Base-by-base conservation (phyloP, 2,888 invertebrate species). In the Aspidiotus destructor region DNA sequence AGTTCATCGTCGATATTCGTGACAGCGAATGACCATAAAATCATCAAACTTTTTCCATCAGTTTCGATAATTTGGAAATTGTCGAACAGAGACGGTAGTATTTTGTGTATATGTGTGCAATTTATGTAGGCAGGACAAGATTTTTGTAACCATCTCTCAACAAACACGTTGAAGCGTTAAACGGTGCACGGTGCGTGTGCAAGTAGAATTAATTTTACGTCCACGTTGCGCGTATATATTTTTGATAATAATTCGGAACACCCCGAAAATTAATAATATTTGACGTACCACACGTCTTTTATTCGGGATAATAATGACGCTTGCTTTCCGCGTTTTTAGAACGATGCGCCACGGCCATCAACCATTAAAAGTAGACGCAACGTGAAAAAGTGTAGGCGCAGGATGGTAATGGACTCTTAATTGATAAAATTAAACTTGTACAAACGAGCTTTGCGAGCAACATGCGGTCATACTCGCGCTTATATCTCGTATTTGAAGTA, bases 371-470 rank as follows among this genome's bases (percentile, higher is more conserved):
- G n/a, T 48, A 48, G 48, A 48, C n/a, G 48, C 48, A n/a, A 48
- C n/a, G 48, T 48, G 6, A 6, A 6, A 48, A 48, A 48, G 48
- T 48, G 48, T 48, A 48, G 48, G 48, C 48, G 48, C 48, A 48
- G n/a, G 28, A 48, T n/a, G 48, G n/a, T 48, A 48, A 48, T 48
- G 48, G 48, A 48, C 48, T 48, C 48, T 48, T 48, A 48, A 48
- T 48, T 48, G 48, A 3, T 48, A 48, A n/a, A 48, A 48, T 48
- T 48, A 48, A 48, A n/a, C 48, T 48, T 13, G n/a, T 28, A 28
- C 28, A 5, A 28, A 28, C 28, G 28, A 28, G 28, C 28, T 28
- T 28, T n/a, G 48, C 48, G 48, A n/a, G 48, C 48, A 48, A 48
- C 48, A 48, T n/a, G 48, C 48, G 48, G 48, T 48, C 48, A 48